Percentiles rank a stretch among this genome's conserved stretches.
Evolutionary conservation across 2,113 vertebrate genomes (phyloP).

Genomic region (Acanthisitta chloris): DNA sequence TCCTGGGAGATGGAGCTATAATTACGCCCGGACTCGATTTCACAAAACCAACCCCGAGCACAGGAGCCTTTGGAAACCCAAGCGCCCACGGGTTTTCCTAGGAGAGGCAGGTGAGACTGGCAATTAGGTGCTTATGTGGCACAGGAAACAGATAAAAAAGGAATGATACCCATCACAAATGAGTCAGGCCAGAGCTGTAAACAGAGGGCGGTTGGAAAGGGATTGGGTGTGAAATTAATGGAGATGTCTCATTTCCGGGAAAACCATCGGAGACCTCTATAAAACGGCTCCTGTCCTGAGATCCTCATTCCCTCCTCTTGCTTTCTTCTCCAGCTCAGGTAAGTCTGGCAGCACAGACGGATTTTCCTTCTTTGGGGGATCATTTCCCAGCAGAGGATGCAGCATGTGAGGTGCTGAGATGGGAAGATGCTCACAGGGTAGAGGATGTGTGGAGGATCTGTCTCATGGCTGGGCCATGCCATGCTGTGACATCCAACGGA

Average conservation of each 20-base stretch:
- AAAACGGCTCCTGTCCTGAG: not conserved
- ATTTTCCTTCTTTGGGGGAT: not conserved
- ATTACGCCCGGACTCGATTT: not conserved
- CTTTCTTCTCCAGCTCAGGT: not conserved
- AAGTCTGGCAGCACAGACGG: not conserved
- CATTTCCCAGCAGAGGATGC: accelerated
- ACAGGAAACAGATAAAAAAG: constrained; percentile 27
- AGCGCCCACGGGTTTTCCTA: not conserved
- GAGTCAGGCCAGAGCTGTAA: not conserved
- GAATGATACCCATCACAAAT: not conserved
- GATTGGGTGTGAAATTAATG: not conserved
- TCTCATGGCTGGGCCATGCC: accelerated
- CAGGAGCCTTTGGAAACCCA: not conserved
- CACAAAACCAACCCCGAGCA: not conserved
- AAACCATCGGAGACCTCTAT: not conserved
- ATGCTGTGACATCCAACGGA: not conserved
- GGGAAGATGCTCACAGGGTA: accelerated
- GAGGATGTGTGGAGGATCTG: not conserved
- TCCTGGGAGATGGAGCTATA: not conserved
- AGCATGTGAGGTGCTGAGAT: not conserved
- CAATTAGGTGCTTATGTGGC: not conserved
- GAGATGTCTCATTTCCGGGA: constrained; percentile 7
- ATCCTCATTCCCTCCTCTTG: not conserved
- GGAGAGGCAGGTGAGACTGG: not conserved
- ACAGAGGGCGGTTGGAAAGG: not conserved